Evolutionary conservation across 2,797 vertebrate genomes (phyloP), one percentile per base, ranked within the genome.

Genomic region (Agapornis canus): DNA sequence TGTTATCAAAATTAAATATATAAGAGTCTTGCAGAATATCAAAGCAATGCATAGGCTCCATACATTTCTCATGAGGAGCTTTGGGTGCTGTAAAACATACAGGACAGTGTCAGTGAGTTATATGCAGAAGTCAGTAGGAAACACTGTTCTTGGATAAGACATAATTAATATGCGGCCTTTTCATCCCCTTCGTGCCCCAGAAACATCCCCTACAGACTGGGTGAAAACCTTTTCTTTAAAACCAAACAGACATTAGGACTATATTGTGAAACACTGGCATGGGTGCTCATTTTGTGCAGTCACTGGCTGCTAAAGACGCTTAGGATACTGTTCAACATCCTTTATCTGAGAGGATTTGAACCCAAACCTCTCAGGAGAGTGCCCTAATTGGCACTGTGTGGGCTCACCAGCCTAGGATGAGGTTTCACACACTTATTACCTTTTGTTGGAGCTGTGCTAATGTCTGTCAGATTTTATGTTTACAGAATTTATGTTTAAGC

Each of bases 331-430:
- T 64, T 83, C 69, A 90, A 65, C 59, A 69, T 65, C 73, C 37
- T 92, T 89, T 71, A 89, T 91, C 82, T 75, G 65, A 57, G 75
- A 80, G 31, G 82, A 66, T 86, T 90, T 91, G 76, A 83, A 47
- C 72, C 39, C 72, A 81, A 78, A 59, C 42, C 49, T 92, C 95
- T 66, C 61, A 37, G 25, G 80, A 82, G 72, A 54, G 6, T 26
- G 32, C 16, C 59, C 49, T 81, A 82, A 95, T 91, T 79, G 91
- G 22, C 35, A 43, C 61, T 61, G 61, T 6, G 18, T 1, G 9
- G 65, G 42, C n/a, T 23, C 78, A 39, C 6, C 66, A 90, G 61
- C 25, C 61, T 57, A 32, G 72, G 31, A 59, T 83, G 87, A 65
- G 45, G 35, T 71, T 94, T 72, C 32, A 37, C 77, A 81, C 3